A percentile compares a stretch with the other conserved stretches of the same genome.
These are phyloP conservation scores for Orussus abietinus DNA, from an alignment of 1,140 invertebrate species.

Conservation along the genomic window DNA sequence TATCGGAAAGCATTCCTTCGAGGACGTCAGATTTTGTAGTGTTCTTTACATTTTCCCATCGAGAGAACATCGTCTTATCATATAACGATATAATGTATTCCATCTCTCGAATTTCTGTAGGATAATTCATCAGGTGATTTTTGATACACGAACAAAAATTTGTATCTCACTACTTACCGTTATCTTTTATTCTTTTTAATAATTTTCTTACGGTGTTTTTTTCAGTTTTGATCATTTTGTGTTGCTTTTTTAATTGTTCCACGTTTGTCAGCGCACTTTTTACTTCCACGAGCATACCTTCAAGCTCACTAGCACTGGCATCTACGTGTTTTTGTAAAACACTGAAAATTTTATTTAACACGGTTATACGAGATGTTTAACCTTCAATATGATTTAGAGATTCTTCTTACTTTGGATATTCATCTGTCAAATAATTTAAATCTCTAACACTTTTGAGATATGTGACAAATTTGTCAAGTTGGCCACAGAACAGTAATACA, in stretches of 20 bases:
- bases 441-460: slow-evolving; percentile 23
- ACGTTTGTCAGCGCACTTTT: slow-evolving; percentile 27
- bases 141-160: slow-evolving; percentile 7
- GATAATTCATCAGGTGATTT: slow-evolving; percentile 8
- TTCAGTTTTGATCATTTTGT: slow-evolving; percentile 34
- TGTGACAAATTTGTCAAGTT: slow-evolving; percentile 26
- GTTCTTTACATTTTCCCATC: slow-evolving; percentile 33
- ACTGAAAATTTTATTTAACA: slow-evolving; percentile 16
- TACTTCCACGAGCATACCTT: slow-evolving; percentile 32
- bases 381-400: slow-evolving; percentile 3
- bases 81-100: slow-evolving; percentile 33
- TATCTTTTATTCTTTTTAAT: slow-evolving; percentile 32
- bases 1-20: slow-evolving; percentile 30
- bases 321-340: slow-evolving; percentile 27
- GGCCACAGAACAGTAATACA: slow-evolving; percentile 20
- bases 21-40: slow-evolving; percentile 26
- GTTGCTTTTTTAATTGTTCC: slow-evolving; percentile 33
- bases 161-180: slow-evolving; percentile 26
- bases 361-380: neutral
- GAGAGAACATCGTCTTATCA: slow-evolving; percentile 33
- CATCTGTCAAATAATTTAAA: slow-evolving; percentile 21
- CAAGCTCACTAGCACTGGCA: slow-evolving; percentile 31
- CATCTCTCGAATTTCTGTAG: slow-evolving; percentile 37
- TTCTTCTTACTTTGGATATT: slow-evolving; percentile 29
- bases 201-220: slow-evolving; percentile 22